Conservation (phyloP, 2,113 vertebrate genomes). For the Mesoclemmys tuberculata region DNA sequence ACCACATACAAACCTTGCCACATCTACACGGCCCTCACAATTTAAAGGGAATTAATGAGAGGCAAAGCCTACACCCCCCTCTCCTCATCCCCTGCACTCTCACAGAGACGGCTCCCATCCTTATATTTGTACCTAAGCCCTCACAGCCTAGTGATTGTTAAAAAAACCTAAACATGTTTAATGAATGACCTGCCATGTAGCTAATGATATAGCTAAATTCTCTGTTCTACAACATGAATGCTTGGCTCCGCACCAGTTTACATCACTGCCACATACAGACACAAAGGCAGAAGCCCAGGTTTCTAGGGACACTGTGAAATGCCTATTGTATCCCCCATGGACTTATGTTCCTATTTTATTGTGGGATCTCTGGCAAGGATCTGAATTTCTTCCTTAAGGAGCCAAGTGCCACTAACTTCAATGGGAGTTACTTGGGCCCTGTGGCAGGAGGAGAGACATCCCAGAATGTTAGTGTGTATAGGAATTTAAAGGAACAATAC, state of each 20-base stretch:
- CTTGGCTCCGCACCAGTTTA: background rate
- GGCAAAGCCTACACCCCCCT: background rate
- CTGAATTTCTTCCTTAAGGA: background rate
- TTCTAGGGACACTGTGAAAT: background rate
- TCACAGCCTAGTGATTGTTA: background rate
- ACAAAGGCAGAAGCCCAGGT: background rate
- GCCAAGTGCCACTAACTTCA: background rate
- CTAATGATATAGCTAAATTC: background rate
- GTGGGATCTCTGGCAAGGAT: background rate
- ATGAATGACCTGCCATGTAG: background rate
- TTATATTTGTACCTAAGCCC: background rate
- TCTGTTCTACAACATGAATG: background rate
- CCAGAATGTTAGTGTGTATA: background rate
- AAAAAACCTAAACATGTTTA: background rate
- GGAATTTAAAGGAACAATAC: background rate
- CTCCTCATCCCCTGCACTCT: background rate
- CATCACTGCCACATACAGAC: background rate
- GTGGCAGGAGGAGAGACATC: background rate
- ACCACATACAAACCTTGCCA: background rate
- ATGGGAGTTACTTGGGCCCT: background rate
- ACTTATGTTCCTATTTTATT: background rate
- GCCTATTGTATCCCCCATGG: background rate
- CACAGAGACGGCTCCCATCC: background rate
- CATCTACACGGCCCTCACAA: background rate
- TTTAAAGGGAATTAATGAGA: background rate